Evolutionary conservation across 2,888 invertebrate species (phyloP), one percentile per base, ranked within the genome.

Genomic region (Tetragnatha montana): DNA sequence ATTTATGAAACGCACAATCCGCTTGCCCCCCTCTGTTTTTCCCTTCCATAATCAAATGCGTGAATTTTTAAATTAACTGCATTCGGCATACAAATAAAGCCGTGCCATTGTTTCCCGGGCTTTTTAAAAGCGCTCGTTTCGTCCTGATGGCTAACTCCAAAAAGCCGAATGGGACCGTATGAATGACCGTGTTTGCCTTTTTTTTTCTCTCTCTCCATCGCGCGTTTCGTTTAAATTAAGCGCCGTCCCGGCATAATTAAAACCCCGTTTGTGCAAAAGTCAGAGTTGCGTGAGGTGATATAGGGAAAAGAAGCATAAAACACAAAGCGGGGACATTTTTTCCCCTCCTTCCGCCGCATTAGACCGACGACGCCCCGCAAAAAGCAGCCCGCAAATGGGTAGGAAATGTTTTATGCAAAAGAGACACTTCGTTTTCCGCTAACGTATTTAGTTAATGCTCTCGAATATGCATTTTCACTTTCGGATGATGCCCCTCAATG

Each of bases 401-500:
- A 4, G 84, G 79, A 84, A 84, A 84, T 84, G 81, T 84, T 89
- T 89, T 89, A 84, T 84, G 88, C 88, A 89, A 81, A 89, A 81
- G 81, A 81, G 80, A 75, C 70, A 81, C 81, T 81, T 87, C 81
- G 69, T 80, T 87, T 81, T 49, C 74, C 73, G 78, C 73, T 88
- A 88, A 88, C 88, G 78, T 83, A 88, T 88, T 88, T 88, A 88
- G 88, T 83, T 88, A 88, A 88, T 88, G 88, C 68, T 76, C 82
- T 76, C 81, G 81, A 87, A 87, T 87, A 81, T 87, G 87, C 87
- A 87, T 87, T 88, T 88, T 88, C 88, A 83, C 88, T 88, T 88
- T 83, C 78, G 79, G 83, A 83, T 35, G 35, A 35, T 88, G 83
- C 79, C 83, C 71, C 81, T 50, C 82, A 82, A 75, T 83, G 88